Conservation (phyloP, 2,113 vertebrate genomes). For the Halichoerus grypus region DNA sequence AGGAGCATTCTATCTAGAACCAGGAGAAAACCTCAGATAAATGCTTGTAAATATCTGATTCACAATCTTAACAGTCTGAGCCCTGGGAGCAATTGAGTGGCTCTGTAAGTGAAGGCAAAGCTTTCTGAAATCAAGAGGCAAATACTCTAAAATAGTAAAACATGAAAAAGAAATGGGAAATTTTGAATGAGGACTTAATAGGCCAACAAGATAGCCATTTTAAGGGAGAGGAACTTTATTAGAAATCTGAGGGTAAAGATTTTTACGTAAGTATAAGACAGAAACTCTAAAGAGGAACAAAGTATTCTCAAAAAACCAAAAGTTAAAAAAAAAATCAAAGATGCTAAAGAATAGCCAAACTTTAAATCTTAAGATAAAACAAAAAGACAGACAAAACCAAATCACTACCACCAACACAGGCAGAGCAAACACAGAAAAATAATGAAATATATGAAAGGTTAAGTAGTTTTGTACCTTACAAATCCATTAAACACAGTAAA, state of each 20-base stretch:
- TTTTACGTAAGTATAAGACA: conserved; percentile 7
- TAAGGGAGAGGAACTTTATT: not conserved
- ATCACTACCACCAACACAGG: not conserved
- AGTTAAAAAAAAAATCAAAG: not conserved
- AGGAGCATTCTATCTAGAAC: not conserved
- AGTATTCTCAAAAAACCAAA: not conserved
- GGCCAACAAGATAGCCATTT: not conserved
- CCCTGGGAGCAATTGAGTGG: not conserved
- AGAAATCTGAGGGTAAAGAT: not conserved
- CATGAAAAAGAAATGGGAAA: conserved; percentile 43
- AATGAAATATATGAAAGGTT: not conserved
- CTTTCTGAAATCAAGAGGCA: conserved; percentile 42
- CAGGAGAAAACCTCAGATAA: not conserved
- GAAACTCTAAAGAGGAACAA: conserved; percentile 47
- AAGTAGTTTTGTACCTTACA: conserved; percentile 21
- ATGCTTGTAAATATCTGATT: not conserved
- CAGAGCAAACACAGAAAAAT: conserved; percentile 29
- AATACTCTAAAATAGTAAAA: conserved; percentile 44
- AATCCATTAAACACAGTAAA: conserved; percentile 27
- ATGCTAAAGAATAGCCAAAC: not conserved
- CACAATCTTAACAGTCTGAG: not conserved
- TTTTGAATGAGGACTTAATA: conserved; percentile 45
- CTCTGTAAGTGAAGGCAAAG: not conserved
- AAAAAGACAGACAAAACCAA: not conserved
- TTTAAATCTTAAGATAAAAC: conserved; percentile 40